A percentile compares a stretch with the other conserved stretches of the same genome.
phyloP scores from a whole-genome alignment of 2,797 vertebrate genomes.

The Pseudochirops cupreus region DNA sequence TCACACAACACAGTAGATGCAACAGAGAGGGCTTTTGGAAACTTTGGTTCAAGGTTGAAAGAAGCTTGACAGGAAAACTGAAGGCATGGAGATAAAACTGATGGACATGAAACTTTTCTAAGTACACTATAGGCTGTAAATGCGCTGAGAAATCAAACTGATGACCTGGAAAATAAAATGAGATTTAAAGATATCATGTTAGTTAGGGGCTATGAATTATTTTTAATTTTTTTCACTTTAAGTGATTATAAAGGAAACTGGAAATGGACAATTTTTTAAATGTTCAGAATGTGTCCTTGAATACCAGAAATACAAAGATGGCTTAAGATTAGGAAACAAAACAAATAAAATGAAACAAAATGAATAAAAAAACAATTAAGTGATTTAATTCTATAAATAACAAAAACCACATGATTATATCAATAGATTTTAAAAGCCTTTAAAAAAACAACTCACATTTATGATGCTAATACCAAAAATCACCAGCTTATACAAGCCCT shows the following conservation, averaged over 20 bases:
- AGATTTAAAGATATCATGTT: constrained; percentile 65
- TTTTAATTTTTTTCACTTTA: neutral
- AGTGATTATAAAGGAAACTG: constrained; percentile 28
- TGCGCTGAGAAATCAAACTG: constrained; percentile 70
- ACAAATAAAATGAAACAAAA: neutral
- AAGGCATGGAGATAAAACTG: constrained; percentile 31
- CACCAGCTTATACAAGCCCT: neutral
- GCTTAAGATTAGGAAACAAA: neutral
- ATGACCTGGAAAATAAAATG: constrained; percentile 72
- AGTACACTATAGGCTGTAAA: constrained; percentile 62
- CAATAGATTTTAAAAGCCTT: neutral
- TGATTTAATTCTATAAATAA: neutral
- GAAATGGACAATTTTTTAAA: constrained; percentile 19
- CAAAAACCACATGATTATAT: neutral
- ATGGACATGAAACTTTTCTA: constrained; percentile 59
- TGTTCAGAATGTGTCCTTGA: neutral
- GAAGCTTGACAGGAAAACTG: constrained; percentile 32
- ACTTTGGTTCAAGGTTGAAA: constrained; percentile 62
- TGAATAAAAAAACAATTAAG: neutral
- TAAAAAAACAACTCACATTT: neutral
- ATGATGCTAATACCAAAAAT: neutral
- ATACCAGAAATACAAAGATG: neutral
- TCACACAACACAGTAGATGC: neutral
- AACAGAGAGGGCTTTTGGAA: constrained; percentile 57
- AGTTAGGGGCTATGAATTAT: constrained; percentile 38